Base-by-base conservation (phyloP, 2,888 invertebrate genomes). In the Norana najaformis region DNA sequence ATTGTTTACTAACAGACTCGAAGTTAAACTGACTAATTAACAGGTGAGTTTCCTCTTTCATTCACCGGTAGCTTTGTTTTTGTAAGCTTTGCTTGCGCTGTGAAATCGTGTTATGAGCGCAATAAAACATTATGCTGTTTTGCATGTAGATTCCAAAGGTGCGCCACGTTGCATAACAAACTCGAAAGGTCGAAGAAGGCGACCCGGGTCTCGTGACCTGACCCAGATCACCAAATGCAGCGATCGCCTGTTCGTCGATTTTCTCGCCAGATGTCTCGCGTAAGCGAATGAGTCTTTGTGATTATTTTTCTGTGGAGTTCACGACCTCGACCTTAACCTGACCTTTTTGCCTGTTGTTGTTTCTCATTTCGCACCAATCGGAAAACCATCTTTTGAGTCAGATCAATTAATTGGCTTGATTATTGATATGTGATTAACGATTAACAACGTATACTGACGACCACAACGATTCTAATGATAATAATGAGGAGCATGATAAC, bases 201-300 rank as follows among this genome's bases (percentile, higher is more conserved):
- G 97, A 93, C 98, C 98, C 0, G 97, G 97, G 83, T 97, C 97
- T 91, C 97, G 97, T 93, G 97, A 97, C 90, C 96, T 98, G 90
- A 96, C 97, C 34, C 96, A 97, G 93, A 97, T 97, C 82, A 96
- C 98, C 90, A 96, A 97, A 93, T 97, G 97, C 93, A 97, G 97
- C 94, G 98, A 98, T 95, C 96, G 97, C n/a, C 96, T 97, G 92
- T 98, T 98, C 95, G 96, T 98, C 88, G 97, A 98, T 95, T 98
- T 98, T 95, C 96, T 98, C 93, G 96, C 97, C 92, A 96, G 97
- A 94, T 98, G 98, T 95, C 96, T 98, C 93, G 97, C 98, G 97
- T 97, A 95, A 97, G 97, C 96, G 16, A 4, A 8, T 20, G 53
- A 36, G 38, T 47, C 83, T 16, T 34, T n/a, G 34, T 94, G 11